Percentiles rank a stretch among this genome's conserved stretches.
phyloP scores from a whole-genome alignment of 2,113 vertebrate genomes.

The Dasyurus viverrinus region DNA sequence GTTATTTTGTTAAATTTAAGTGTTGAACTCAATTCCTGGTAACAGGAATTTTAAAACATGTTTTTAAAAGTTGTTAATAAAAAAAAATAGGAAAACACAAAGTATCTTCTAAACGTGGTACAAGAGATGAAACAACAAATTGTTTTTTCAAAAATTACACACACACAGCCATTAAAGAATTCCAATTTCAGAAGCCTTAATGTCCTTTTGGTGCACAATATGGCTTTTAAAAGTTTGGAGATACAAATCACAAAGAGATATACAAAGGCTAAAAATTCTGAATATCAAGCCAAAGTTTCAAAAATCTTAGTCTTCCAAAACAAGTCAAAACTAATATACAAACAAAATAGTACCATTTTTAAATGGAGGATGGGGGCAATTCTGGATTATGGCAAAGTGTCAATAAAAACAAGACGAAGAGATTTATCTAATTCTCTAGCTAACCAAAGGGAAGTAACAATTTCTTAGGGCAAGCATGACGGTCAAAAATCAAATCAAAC shows the following conservation, averaged over 20 bases:
- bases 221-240: constrained; percentile 38
- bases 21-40: background rate
- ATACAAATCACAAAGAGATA: constrained; percentile 23
- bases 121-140: constrained; percentile 40
- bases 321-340: background rate
- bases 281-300: background rate
- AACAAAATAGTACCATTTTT: background rate
- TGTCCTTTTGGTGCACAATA: constrained; percentile 16
- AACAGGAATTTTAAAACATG: constrained; percentile 10
- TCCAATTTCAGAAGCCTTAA: background rate
- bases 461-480: constrained; percentile 39
- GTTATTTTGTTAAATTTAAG: background rate
- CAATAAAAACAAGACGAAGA: constrained; percentile 36
- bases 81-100: background rate
- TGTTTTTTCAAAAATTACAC: constrained; percentile 25
- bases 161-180: background rate
- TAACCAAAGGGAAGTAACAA: constrained; percentile 47
- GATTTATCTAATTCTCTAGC: constrained; percentile 42
- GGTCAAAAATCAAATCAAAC: constrained; percentile 32
- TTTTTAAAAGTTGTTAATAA: background rate
- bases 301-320: background rate
- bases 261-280: constrained; percentile 14
- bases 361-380: background rate
- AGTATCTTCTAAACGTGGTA: background rate
- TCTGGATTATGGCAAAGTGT: background rate